A percentile compares a stretch with the other conserved stretches of the same genome.
These are phyloP conservation scores for Paracentrotus lividus DNA, from an alignment of 53 echinoderm and acorn worm genomes.

Conservation along the genomic window DNA sequence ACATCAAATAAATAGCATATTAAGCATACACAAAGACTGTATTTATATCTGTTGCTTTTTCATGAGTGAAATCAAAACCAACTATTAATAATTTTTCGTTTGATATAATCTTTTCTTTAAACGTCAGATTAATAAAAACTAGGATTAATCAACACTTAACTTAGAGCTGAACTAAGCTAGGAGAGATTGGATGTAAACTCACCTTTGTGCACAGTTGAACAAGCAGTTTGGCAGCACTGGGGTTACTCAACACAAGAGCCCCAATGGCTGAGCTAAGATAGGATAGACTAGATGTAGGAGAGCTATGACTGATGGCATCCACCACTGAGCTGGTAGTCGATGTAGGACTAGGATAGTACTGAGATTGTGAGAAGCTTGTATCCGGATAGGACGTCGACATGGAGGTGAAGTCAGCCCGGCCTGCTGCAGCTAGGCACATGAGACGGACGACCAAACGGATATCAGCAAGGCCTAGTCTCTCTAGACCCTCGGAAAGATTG, in stretches of 20 bases:
- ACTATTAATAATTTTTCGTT: no score
- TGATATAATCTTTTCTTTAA: no score
- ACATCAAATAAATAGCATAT: no score
- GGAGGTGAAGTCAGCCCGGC: constrained; percentile 89
- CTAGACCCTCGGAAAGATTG: constrained; percentile 93
- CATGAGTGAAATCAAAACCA: no score
- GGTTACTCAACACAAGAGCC: constrained; percentile 85
- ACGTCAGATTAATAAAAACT: no score
- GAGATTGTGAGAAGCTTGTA: constrained; percentile 35
- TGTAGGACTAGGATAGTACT: constrained; percentile 57
- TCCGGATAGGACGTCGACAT: constrained; percentile 68
- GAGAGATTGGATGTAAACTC: no score
- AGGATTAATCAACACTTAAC: no score
- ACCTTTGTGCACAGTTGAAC: constrained; percentile 98
- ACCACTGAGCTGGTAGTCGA: constrained; percentile 42
- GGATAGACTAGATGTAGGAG: constrained; percentile 85
- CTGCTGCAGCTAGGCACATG: constrained; percentile 97
- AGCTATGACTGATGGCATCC: constrained; percentile 39
- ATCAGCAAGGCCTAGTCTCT: constrained; percentile 89
- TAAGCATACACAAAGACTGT: no score
- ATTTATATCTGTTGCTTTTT: no score
- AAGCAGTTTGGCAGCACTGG: constrained; percentile 90
- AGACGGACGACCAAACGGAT: constrained; percentile 96
- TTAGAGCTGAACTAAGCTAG: no score
- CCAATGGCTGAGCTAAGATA: constrained; percentile 97